Percentiles rank a stretch among this genome's conserved stretches.
Evolutionary conservation across 2,113 vertebrate genomes (phyloP).

Genomic region (Struthidea cinerea): DNA sequence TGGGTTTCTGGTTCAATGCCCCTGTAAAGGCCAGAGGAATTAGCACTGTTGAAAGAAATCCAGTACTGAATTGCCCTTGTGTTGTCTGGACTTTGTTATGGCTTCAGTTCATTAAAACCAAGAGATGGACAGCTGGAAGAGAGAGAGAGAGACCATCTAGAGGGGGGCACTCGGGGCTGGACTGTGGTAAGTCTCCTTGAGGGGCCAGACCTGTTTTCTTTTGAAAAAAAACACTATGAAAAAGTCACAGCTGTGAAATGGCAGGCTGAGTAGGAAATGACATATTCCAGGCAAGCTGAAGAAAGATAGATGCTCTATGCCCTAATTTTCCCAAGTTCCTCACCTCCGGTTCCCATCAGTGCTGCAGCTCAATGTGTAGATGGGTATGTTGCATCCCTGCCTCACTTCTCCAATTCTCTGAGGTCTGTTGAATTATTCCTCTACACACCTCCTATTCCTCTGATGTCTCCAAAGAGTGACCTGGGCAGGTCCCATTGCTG

Average conservation of each 20-base stretch:
- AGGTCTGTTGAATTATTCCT: background rate
- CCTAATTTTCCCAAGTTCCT: background rate
- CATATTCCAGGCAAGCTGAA: background rate
- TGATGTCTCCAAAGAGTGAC: background rate
- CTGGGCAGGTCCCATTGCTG: background rate
- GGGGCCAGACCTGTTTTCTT: background rate
- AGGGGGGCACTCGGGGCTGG: background rate
- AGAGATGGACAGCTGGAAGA: constrained; percentile 31
- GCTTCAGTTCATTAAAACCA: constrained; percentile 58
- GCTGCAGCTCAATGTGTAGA: background rate
- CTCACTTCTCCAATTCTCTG: background rate
- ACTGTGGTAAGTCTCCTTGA: background rate
- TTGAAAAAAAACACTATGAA: background rate
- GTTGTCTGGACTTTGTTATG: constrained; percentile 35
- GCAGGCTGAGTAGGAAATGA: background rate
- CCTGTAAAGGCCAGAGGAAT: constrained; percentile 65
- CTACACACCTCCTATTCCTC: background rate
- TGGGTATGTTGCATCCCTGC: background rate
- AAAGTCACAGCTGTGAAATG: background rate
- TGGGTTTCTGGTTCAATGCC: constrained; percentile 73
- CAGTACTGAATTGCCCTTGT: background rate
- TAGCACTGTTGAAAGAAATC: constrained; percentile 55
- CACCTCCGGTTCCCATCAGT: background rate
- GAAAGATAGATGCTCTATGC: background rate
- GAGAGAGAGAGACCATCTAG: constrained; percentile 10